phyloP scores from a whole-genome alignment of 2,888 invertebrate genomes.

The Drosophila anomalipes region DNA sequence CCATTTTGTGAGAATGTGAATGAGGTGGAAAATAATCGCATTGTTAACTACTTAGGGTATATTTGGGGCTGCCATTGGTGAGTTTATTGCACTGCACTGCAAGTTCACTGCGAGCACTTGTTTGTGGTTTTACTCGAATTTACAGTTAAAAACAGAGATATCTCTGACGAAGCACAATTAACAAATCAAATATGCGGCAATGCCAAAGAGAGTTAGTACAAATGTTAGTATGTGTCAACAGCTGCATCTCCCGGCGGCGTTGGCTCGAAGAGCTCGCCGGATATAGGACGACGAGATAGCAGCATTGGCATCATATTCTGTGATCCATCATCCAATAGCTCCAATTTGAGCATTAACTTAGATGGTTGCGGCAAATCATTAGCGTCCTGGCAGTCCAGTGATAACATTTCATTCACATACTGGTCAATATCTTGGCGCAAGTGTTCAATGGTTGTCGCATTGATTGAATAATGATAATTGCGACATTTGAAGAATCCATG shows the following conservation, averaged over 20 bases:
- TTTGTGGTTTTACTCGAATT: conserved; percentile 25
- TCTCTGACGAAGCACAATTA: conserved; percentile 13
- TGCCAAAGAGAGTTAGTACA: conserved; percentile 13
- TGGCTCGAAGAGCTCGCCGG: conserved; percentile 58
- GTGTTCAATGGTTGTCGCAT: conserved; percentile 58
- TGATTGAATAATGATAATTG: conserved; percentile 51
- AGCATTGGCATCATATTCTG: conserved; percentile 32
- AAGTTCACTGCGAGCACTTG: conserved; percentile 27
- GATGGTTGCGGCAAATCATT: conserved; percentile 54
- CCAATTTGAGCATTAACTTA: conserved; percentile 63
- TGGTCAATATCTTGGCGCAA: conserved; percentile 64
- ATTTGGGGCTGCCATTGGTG: conserved; percentile 17
- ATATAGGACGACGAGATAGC: conserved; percentile 26
- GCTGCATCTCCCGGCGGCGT: conserved; percentile 60
- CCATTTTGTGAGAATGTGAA: conserved; percentile 34
- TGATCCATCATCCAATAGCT: conserved; percentile 61
- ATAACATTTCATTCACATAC: conserved; percentile 58
- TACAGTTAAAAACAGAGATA: conserved; percentile 24
- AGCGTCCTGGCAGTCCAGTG: conserved; percentile 27
- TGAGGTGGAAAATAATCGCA: conserved; percentile 36
- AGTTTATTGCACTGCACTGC: conserved; percentile 39
- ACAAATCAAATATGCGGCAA: conserved; percentile 26
- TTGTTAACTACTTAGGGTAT: conserved; percentile 23
- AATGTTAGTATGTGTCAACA: conserved; percentile 36
- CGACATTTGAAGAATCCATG: conserved; percentile 58